phyloP scores from a whole-genome alignment of 2,888 invertebrate genomes.

The Nymphalis polychloros region DNA sequence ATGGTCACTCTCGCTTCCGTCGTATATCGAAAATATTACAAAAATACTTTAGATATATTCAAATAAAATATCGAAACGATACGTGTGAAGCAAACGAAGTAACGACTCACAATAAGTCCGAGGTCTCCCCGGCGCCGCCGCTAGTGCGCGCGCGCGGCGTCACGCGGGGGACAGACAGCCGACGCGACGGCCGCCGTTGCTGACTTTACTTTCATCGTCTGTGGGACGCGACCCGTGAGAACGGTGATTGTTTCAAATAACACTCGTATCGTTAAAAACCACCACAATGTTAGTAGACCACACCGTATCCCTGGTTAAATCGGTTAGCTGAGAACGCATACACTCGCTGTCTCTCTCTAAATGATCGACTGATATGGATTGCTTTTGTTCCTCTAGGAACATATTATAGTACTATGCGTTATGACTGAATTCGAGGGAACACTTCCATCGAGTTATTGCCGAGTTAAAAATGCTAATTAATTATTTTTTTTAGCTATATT shows the following conservation, averaged over 20 bases:
- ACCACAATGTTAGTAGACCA: conserved; percentile 33
- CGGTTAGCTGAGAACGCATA: conserved; percentile 19
- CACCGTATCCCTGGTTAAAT: conserved; percentile 42
- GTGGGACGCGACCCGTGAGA: conserved; percentile 36
- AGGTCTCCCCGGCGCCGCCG: conserved; percentile 20
- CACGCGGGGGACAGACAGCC: conserved; percentile 85
- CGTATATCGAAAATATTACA: too few relatives aligned
- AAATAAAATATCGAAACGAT: neutral
- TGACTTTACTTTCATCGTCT: conserved; percentile 83
- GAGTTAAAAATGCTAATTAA: too few relatives aligned
- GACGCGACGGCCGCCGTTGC: conserved; percentile 83
- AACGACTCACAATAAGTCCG: neutral
- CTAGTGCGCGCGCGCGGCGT: conserved; percentile 72
- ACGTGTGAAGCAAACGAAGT: neutral
- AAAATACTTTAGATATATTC: too few relatives aligned
- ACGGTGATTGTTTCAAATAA: neutral
- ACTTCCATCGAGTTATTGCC: too few relatives aligned
- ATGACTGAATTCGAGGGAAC: too few relatives aligned
- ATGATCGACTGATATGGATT: too few relatives aligned
- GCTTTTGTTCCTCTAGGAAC: too few relatives aligned
- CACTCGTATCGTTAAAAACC: conserved; percentile 5
- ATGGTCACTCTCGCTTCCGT: too few relatives aligned
- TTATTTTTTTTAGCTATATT: too few relatives aligned
- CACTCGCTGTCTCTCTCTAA: neutral
- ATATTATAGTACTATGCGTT: too few relatives aligned